Conservation (phyloP, 2,113 vertebrate genomes). For the Salminus brasiliensis region DNA sequence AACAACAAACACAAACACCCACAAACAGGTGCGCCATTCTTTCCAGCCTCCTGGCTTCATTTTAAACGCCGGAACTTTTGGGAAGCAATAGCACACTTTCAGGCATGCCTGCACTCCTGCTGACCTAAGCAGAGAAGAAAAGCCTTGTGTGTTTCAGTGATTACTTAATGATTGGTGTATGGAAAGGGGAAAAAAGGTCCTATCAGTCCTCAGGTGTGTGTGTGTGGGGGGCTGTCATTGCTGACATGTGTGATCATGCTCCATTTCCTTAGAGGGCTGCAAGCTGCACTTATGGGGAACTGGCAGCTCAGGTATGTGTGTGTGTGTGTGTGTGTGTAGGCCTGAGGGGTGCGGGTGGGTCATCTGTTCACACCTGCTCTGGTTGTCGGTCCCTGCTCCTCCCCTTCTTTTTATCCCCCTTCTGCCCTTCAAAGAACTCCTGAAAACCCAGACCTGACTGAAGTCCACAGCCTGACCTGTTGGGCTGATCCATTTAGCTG, state of each 20-base stretch:
- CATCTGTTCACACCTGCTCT: slow-evolving; percentile 55
- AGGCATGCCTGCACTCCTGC: background rate
- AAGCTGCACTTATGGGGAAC: slow-evolving; percentile 8
- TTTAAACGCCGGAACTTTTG: background rate
- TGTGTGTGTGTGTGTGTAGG: slow-evolving; percentile 25
- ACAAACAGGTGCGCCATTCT: slow-evolving; percentile 8
- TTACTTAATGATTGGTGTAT: slow-evolving; percentile 19
- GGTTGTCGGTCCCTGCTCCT: slow-evolving; percentile 22
- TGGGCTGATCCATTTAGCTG: too few species aligned
- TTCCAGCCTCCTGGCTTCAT: background rate
- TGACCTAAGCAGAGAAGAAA: slow-evolving; percentile 19
- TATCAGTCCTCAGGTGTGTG: slow-evolving; percentile 31
- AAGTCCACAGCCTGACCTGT: background rate
- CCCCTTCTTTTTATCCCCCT: slow-evolving; percentile 18
- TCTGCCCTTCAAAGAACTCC: slow-evolving; percentile 19
- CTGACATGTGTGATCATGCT: slow-evolving; percentile 46
- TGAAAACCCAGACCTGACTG: background rate
- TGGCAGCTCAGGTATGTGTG: slow-evolving; percentile 20
- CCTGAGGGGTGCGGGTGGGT: slow-evolving; percentile 21
- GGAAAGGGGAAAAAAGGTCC: background rate
- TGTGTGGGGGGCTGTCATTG: slow-evolving; percentile 18
- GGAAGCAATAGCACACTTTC: background rate
- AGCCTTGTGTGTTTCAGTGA: background rate
- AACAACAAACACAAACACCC: background rate
- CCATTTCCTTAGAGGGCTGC: slow-evolving; percentile 28